Conservation (phyloP, 92 coral and sea anemone genomes). For the Umimayanthus chanpuru region DNA sequence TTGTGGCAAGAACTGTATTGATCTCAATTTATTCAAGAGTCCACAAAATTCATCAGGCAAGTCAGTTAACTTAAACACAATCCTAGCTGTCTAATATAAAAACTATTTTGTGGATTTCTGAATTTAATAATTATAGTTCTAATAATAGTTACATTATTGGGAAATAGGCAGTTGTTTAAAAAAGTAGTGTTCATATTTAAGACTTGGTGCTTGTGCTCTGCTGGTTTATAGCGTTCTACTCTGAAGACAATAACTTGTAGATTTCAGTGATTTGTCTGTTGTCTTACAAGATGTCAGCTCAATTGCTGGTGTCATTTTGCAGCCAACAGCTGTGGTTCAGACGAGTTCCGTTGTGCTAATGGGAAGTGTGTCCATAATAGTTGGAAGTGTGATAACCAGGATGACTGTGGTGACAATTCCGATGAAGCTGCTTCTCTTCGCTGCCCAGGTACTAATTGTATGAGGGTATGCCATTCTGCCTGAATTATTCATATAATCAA, state of each 20-base stretch:
- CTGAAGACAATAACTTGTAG: neutral
- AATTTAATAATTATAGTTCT: too few relatives aligned
- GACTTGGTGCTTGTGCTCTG: too few relatives aligned
- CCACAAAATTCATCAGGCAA: neutral
- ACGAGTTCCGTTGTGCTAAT: constrained; percentile 49
- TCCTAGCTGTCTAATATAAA: neutral
- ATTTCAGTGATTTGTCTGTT: neutral
- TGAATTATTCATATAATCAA: too few relatives aligned
- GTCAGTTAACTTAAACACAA: neutral
- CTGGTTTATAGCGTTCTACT: neutral
- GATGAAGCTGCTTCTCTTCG: constrained; percentile 53
- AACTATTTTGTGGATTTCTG: neutral
- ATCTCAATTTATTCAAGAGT: neutral
- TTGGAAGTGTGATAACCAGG: constrained; percentile 76
- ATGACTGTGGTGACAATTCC: constrained; percentile 81
- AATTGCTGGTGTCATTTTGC: neutral
- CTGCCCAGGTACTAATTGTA: neutral
- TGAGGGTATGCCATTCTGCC: too few relatives aligned
- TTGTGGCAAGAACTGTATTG: too few relatives aligned
- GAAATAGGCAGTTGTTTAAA: too few relatives aligned
- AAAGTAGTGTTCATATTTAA: too few relatives aligned
- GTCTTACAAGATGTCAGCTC: neutral
- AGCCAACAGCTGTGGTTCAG: constrained; percentile 15
- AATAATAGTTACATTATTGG: too few relatives aligned
- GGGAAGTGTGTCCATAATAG: constrained; percentile 56